These are phyloP conservation scores for Dermolepida albohirtum DNA, from an alignment of 2,888 invertebrate genomes.

Conservation along the genomic window DNA sequence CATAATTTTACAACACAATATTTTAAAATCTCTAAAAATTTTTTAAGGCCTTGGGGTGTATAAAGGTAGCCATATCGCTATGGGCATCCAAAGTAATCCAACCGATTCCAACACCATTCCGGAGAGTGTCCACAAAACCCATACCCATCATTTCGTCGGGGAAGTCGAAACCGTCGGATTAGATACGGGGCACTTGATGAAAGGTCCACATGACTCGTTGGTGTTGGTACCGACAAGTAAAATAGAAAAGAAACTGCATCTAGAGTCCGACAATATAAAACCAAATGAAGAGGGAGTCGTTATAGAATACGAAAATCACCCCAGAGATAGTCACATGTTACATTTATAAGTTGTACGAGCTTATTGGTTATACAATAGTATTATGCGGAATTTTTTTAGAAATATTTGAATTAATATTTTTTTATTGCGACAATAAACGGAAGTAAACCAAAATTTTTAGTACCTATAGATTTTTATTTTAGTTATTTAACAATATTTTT, in stretches of 20 bases:
- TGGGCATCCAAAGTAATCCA: conserved; percentile 54
- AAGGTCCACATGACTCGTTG: conserved; percentile 70
- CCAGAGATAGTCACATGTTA: conserved; percentile 35
- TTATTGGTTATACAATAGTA: conserved; percentile 23
- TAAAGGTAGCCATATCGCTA: conserved; percentile 57
- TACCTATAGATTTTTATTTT: no score
- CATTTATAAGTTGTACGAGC: conserved; percentile 18
- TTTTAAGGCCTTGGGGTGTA: conserved; percentile 49
- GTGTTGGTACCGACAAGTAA: conserved; percentile 64
- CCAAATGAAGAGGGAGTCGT: conserved; percentile 72
- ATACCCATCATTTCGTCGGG: conserved; percentile 60
- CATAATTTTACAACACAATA: no score
- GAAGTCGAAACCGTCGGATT: conserved; percentile 61
- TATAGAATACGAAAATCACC: conserved; percentile 67
- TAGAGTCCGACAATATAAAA: conserved; percentile 70
- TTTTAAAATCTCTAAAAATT: neutral
- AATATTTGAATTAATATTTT: conserved; percentile 13
- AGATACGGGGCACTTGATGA: conserved; percentile 64
- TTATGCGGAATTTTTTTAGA: conserved; percentile 7
- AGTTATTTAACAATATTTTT: no score
- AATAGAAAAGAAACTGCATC: conserved; percentile 70
- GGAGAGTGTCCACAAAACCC: conserved; percentile 53
- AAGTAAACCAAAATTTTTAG: no score
- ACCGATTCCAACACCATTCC: conserved; percentile 53
- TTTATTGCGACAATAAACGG: no score